phyloP scores from a whole-genome alignment of 1,140 invertebrate genomes.

The Belonocnema kinseyi region DNA sequence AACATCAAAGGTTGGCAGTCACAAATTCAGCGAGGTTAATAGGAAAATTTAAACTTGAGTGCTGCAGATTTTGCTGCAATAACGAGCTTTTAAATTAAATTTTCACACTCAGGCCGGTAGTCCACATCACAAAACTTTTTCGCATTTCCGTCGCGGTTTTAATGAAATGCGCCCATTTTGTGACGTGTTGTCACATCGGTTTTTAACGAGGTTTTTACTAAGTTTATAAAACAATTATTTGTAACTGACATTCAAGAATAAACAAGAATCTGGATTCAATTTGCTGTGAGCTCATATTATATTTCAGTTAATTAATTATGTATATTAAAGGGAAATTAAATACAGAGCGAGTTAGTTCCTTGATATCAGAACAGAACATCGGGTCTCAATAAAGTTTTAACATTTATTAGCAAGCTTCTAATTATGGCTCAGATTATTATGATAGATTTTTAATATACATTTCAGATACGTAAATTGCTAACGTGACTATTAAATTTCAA shows the following conservation, averaged over 20 bases:
- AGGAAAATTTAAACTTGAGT: conserved; percentile 9
- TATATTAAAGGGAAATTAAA: too few relatives aligned
- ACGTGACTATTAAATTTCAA: too few relatives aligned
- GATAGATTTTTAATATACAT: too few relatives aligned
- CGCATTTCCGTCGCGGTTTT: conserved; percentile 35
- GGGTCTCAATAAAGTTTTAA: too few relatives aligned
- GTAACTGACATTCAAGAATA: neutral
- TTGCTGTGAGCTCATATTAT: too few relatives aligned
- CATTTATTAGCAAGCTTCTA: too few relatives aligned
- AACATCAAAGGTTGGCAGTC: neutral
- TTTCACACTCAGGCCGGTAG: conserved; percentile 35
- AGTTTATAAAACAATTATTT: neutral
- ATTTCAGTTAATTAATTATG: too few relatives aligned
- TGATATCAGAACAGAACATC: too few relatives aligned
- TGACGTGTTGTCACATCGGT: neutral
- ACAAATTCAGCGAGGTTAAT: conserved; percentile 9
- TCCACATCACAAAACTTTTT: conserved; percentile 13
- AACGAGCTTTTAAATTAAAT: conserved; percentile 56
- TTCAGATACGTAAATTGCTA: too few relatives aligned
- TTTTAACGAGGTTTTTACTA: conserved; percentile 4
- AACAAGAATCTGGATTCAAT: too few relatives aligned
- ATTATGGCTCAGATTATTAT: too few relatives aligned
- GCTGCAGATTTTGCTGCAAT: conserved; percentile 29
- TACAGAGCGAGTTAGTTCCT: too few relatives aligned
- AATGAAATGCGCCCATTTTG: conserved; percentile 38